Percentiles rank a stretch among this genome's conserved stretches.
phyloP scores from a whole-genome alignment of 2,888 invertebrate genomes.

The Cyrtodaria siliqua region DNA sequence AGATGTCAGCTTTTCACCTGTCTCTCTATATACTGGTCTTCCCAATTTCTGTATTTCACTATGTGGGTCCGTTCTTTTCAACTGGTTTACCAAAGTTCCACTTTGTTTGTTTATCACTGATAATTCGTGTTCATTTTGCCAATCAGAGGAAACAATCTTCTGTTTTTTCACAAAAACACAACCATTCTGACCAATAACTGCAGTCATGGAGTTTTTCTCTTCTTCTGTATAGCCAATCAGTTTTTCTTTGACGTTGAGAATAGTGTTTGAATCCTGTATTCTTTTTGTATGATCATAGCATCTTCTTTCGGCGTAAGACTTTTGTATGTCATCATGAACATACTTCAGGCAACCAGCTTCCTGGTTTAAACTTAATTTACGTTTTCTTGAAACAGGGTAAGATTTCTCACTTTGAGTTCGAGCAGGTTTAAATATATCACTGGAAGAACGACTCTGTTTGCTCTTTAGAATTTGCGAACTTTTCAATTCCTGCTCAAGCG shows the following conservation, averaged over 20 bases:
- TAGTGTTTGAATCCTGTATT: slow-evolving; percentile 29
- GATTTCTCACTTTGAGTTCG: no score
- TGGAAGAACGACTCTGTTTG: no score
- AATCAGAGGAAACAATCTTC: slow-evolving; percentile 34
- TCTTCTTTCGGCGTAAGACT: slow-evolving; percentile 14
- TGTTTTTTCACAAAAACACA: slow-evolving; percentile 62
- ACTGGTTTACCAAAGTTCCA: no score
- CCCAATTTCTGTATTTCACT: no score
- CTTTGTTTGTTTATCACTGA: no score
- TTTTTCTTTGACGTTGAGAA: slow-evolving; percentile 48
- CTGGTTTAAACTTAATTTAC: slow-evolving; percentile 17
- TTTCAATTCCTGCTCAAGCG: no score
- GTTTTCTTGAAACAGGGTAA: slow-evolving; percentile 8
- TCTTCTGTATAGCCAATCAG: slow-evolving; percentile 44
- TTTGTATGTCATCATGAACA: slow-evolving; percentile 9
- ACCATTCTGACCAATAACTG: slow-evolving; percentile 43
- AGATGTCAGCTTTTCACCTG: slow-evolving; percentile 25
- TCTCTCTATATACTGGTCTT: no score
- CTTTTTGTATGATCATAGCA: slow-evolving; percentile 16
- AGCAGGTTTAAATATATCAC: no score
- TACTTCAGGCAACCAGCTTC: slow-evolving; percentile 1
- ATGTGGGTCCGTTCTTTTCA: no score
- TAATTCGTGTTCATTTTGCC: slow-evolving; percentile 26
- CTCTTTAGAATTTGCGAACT: no score
- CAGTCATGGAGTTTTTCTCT: slow-evolving; percentile 45